These are phyloP conservation scores for Drosophila rufa DNA, from an alignment of 1,140 invertebrate species.

Conservation along the genomic window DNA sequence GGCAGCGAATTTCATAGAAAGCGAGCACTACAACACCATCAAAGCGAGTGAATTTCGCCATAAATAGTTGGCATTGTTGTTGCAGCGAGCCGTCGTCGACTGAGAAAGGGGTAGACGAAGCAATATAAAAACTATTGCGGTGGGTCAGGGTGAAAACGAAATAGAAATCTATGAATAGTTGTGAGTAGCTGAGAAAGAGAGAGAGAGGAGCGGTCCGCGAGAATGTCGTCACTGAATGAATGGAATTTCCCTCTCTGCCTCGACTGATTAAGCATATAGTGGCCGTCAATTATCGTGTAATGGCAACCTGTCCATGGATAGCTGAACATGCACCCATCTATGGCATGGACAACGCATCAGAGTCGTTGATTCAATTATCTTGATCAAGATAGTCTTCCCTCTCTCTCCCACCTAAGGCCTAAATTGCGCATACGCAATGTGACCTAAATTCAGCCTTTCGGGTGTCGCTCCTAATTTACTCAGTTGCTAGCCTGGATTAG, in stretches of 20 bases:
- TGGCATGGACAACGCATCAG: constrained; percentile 34
- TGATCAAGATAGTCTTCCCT: constrained; percentile 33
- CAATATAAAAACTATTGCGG: constrained; percentile 79
- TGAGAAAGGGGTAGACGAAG: constrained; percentile 60
- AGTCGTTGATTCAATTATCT: constrained; percentile 25
- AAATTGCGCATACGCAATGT: constrained; percentile 60
- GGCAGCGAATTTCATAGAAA: constrained; percentile 54
- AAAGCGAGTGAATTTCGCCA: constrained; percentile 61
- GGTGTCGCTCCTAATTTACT: not conserved
- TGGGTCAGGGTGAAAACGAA: constrained; percentile 81
- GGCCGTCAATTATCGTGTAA: constrained; percentile 30
- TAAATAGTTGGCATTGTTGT: constrained; percentile 71
- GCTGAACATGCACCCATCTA: not conserved
- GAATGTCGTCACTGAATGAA: constrained; percentile 37
- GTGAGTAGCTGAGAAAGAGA: constrained; percentile 20
- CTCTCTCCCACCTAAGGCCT: constrained; percentile 15
- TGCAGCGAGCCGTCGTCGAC: constrained; percentile 43
- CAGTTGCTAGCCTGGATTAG: not conserved
- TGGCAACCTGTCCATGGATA: not conserved
- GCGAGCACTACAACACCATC: constrained; percentile 35
- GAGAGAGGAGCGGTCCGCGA: constrained; percentile 19
- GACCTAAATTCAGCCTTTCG: constrained; percentile 24
- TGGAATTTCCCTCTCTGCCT: constrained; percentile 30
- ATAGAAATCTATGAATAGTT: constrained; percentile 83
- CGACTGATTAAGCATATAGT: constrained; percentile 52